Evolutionary conservation across 2,888 invertebrate species (phyloP).

Genomic region (Archaeoteleia sp.): DNA sequence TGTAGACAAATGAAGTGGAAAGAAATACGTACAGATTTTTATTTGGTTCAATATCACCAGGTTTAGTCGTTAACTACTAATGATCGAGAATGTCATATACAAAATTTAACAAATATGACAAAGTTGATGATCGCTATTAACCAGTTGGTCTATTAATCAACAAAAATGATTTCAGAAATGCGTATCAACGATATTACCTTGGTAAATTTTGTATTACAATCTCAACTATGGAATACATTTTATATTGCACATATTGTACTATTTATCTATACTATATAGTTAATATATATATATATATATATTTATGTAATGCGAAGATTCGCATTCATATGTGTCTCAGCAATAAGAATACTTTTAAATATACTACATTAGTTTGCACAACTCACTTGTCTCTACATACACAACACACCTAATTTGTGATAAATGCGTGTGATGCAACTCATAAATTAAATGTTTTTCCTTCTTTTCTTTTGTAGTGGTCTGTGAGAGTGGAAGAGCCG

Average conservation of each 20-base stretch:
- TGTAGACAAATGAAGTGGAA: neutral
- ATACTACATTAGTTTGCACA: conserved; percentile 15
- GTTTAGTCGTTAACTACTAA: conserved; percentile 20
- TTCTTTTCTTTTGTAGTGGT: conserved; percentile 75
- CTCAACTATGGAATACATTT: conserved; percentile 8
- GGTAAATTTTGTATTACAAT: conserved; percentile 4
- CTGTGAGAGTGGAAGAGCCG: conserved; percentile 76
- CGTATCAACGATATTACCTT: conserved; percentile 3
- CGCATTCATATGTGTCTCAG: conserved; percentile 1
- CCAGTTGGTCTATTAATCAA: conserved; percentile 6
- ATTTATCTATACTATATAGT: conserved; percentile 13
- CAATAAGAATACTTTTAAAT: conserved; percentile 6
- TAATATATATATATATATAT: conserved; percentile 12
- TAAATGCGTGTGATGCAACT: conserved; percentile 11
- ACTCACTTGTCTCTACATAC: too few species aligned
- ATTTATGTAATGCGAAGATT: conserved; percentile 1
- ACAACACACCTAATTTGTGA: conserved; percentile 1
- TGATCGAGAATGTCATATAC: conserved; percentile 17
- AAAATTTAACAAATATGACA: conserved; percentile 20
- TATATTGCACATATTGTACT: conserved; percentile 12
- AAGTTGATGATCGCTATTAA: conserved; percentile 1
- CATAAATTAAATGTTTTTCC: neutral
- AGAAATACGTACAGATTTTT: conserved; percentile 29
- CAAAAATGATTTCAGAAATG: conserved; percentile 1
- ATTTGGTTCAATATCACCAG: conserved; percentile 52